phyloP scores from a whole-genome alignment of 1,140 invertebrate species.

The Cyrtorhinus lividipennis region DNA sequence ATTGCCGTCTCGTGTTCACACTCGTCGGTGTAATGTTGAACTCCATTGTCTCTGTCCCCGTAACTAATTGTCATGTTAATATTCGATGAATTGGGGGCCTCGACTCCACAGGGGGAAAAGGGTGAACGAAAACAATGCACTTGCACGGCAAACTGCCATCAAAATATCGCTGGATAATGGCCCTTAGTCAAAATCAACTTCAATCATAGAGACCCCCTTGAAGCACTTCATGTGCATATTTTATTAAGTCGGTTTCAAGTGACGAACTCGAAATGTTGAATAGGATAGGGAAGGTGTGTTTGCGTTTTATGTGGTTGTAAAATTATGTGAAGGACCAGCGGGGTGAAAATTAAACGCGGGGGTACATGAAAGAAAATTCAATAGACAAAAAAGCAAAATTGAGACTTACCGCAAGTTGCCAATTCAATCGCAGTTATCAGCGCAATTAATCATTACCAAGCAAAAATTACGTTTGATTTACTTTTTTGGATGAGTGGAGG shows the following conservation, averaged over 20 bases:
- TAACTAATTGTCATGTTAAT: constrained; percentile 10
- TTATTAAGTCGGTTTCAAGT: too few relatives aligned
- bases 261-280: not conserved
- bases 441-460: too few relatives aligned
- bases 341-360: too few relatives aligned
- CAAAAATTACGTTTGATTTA: too few relatives aligned
- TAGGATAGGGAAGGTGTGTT: too few relatives aligned
- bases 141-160: not conserved
- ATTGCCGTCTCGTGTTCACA: constrained; percentile 7
- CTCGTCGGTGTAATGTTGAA: not conserved
- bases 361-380: too few relatives aligned
- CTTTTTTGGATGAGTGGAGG: too few relatives aligned
- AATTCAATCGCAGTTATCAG: too few relatives aligned
- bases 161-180: not conserved
- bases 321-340: too few relatives aligned
- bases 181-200: constrained; percentile 1
- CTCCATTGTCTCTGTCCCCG: not conserved
- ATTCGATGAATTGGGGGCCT: not conserved
- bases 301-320: too few relatives aligned
- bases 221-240: not conserved
- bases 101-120: not conserved
- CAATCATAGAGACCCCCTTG: not conserved
- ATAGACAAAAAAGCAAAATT: too few relatives aligned
- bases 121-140: not conserved
- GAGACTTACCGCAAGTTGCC: too few relatives aligned